Conservation (phyloP, 2,888 invertebrate species). For the Ferrisia virgata region DNA sequence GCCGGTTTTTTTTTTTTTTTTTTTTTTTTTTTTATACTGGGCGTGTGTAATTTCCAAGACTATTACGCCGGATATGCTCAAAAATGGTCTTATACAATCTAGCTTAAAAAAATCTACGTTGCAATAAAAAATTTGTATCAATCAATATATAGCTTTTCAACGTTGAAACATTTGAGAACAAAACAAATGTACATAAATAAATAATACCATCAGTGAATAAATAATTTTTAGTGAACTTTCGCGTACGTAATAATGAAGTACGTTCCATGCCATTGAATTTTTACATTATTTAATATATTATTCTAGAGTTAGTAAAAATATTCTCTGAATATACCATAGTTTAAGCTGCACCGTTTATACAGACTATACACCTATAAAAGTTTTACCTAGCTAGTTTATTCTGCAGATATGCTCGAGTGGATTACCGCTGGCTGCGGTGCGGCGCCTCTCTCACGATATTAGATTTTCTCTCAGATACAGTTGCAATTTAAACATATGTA, state of each 20-base stretch:
- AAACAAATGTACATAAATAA: no score
- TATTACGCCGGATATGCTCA: no score
- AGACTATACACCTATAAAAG: no score
- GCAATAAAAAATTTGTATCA: no score
- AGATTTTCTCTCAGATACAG: not conserved
- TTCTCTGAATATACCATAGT: not conserved
- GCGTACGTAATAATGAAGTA: not conserved
- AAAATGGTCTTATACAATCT: no score
- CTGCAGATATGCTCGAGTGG: not conserved
- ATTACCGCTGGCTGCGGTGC: not conserved
- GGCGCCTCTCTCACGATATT: not conserved
- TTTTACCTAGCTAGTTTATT: not conserved
- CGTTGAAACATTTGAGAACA: no score
- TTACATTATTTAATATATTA: not conserved
- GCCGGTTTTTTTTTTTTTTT: no score
- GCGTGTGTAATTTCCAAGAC: no score
- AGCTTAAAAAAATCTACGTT: no score
- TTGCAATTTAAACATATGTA: constrained; percentile 2
- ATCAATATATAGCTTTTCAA: no score
- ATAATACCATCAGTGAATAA: no score
- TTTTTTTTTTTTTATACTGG: no score
- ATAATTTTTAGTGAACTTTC: not conserved
- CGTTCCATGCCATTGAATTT: not conserved
- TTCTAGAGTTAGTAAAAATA: not conserved
- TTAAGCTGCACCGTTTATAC: not conserved